Evolutionary conservation across 2,797 vertebrate species (phyloP).

Genomic region (Neoniphon sammara): DNA sequence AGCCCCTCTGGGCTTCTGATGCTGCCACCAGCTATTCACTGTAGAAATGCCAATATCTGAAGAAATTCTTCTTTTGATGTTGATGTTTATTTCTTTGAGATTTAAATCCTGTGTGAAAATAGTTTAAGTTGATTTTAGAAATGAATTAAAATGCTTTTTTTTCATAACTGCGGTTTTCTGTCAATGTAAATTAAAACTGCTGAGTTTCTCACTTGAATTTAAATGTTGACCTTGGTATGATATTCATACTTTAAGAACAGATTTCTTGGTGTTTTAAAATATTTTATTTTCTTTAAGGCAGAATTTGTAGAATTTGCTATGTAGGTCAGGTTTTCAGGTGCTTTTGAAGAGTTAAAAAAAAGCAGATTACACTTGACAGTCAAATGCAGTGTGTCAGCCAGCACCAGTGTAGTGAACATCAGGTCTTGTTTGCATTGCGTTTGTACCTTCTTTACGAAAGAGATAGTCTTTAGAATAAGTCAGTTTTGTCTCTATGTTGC

Average conservation of each 20-base stretch:
- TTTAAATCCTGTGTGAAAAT: conserved; percentile 82
- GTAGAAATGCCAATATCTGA: conserved; percentile 96
- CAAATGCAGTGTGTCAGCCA: conserved; percentile 4
- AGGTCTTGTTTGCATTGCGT: neutral
- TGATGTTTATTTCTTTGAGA: conserved; percentile 78
- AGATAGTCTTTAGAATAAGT: no score
- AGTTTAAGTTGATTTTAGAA: conserved; percentile 82
- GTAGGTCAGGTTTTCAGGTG: conserved; percentile 24
- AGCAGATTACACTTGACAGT: conserved; percentile 1
- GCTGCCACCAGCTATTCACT: conserved; percentile 95
- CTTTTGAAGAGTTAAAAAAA: conserved; percentile 6
- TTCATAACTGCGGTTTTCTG: conserved; percentile 71
- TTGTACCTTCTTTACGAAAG: neutral
- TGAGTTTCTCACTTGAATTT: conserved; percentile 17
- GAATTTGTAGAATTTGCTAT: conserved; percentile 20
- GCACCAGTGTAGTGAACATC: conserved; percentile 1
- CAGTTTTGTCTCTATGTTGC: no score
- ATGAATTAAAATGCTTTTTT: conserved; percentile 81
- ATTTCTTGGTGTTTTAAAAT: neutral
- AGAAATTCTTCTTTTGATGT: conserved; percentile 52
- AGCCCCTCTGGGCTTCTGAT: conserved; percentile 81
- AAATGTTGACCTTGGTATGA: neutral
- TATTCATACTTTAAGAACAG: conserved; percentile 4
- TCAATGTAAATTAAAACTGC: conserved; percentile 52
- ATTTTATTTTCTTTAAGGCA: conserved; percentile 35